Evolutionary conservation across 2,113 vertebrate genomes (phyloP).

Genomic region (Eulemur macaco): DNA sequence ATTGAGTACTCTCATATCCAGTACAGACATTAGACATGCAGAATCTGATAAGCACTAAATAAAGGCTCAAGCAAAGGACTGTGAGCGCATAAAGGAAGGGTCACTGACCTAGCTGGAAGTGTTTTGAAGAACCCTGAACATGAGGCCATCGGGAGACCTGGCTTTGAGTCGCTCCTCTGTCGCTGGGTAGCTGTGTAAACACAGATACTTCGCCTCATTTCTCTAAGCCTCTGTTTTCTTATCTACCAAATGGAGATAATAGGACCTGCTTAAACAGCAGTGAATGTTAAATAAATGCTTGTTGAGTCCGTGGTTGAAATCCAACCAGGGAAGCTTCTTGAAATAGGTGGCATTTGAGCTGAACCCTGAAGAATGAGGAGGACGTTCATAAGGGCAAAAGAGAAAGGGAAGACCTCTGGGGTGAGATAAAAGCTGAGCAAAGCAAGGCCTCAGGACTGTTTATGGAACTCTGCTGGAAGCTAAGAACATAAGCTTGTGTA

Average conservation of each 20-base stretch:
- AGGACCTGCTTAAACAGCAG: not conserved
- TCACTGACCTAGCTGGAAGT: not conserved
- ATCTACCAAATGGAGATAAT: not conserved
- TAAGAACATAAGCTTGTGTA: not conserved
- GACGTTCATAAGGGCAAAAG: not conserved
- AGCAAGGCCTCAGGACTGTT: not conserved
- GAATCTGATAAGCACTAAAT: slow-evolving; percentile 15
- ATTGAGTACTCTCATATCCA: not conserved
- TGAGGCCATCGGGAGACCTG: not conserved
- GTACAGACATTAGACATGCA: not conserved
- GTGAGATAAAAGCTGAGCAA: not conserved
- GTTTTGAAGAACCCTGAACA: not conserved
- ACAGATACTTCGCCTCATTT: not conserved
- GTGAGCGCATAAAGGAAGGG: not conserved
- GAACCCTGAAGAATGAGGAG: not conserved
- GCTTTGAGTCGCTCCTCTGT: not conserved
- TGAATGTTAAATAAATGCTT: not conserved
- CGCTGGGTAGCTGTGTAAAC: not conserved
- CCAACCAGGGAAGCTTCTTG: not conserved
- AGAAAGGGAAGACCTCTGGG: not conserved
- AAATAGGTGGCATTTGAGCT: not conserved
- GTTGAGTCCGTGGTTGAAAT: not conserved
- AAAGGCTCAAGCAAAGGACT: not conserved
- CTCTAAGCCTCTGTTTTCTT: not conserved
- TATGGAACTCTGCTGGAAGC: not conserved